phyloP scores from a whole-genome alignment of 2,888 invertebrate species.

The Rapana venosa region DNA sequence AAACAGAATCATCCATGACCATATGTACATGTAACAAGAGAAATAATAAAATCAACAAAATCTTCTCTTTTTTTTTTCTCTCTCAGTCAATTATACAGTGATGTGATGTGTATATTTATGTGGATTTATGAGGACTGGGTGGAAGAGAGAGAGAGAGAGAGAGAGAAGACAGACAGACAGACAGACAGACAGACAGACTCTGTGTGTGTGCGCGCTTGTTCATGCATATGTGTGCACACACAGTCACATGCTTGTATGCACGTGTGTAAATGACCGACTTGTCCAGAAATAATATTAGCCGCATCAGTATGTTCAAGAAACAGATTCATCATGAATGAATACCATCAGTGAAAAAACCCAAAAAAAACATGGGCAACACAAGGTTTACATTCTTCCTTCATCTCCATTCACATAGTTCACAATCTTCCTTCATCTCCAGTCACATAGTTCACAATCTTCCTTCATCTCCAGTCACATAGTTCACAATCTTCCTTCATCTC shows the following conservation, averaged over 20 bases:
- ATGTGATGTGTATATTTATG: background rate
- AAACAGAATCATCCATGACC: background rate
- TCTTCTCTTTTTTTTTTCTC: too few relatives aligned
- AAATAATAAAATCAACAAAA: background rate
- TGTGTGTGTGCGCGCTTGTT: background rate
- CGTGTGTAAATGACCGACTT: background rate
- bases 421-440: background rate
- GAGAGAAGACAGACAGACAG: background rate
- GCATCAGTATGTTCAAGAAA: conserved; percentile 27
- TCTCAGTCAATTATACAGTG: background rate
- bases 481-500: too few relatives aligned
- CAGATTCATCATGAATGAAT: background rate
- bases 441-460: background rate
- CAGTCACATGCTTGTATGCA: background rate
- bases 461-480: background rate
- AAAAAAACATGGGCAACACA: background rate
- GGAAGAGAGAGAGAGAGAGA: background rate
- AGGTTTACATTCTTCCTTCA: background rate
- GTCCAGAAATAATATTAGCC: conserved; percentile 5
- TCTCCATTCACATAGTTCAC: background rate
- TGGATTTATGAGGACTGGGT: background rate
- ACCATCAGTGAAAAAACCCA: background rate
- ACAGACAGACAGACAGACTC: background rate
- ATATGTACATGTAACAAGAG: conserved; percentile 2
- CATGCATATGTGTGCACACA: background rate